Evolutionary conservation across 2,797 vertebrate genomes (phyloP).

Genomic region (Odontamblyopus rebecca): DNA sequence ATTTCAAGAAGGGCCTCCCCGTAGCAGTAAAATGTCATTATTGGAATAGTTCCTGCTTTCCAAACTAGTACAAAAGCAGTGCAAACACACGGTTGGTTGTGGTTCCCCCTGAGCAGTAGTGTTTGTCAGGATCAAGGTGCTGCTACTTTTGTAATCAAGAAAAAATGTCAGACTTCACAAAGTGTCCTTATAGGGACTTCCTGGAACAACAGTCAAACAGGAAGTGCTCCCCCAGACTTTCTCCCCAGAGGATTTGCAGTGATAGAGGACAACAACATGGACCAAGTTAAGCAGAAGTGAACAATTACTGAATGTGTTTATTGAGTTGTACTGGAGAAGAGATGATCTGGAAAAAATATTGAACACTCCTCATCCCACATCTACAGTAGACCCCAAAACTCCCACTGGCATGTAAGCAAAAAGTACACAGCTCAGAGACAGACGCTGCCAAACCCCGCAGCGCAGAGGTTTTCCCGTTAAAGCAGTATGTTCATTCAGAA

Average conservation of each 20-base stretch:
- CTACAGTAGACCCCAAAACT: not conserved
- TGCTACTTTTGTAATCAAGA: constrained; percentile 13
- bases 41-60: too few relatives aligned
- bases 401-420: not conserved
- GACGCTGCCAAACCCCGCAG: not conserved
- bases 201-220: constrained; percentile 43
- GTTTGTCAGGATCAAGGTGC: constrained; percentile 10
- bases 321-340: not conserved
- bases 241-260: constrained; percentile 15
- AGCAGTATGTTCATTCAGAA: too few relatives aligned
- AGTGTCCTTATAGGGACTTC: constrained; percentile 38
- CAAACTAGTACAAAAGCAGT: constrained; percentile 11
- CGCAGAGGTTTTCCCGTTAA: too few relatives aligned
- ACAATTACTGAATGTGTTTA: constrained; percentile 1
- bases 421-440: constrained; percentile 4
- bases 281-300: constrained; percentile 10
- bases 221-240: constrained; percentile 36
- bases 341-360: not conserved
- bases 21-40: too few relatives aligned
- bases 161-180: constrained; percentile 25
- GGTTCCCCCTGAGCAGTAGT: not conserved
- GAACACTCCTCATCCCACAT: constrained; percentile 13
- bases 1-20: too few relatives aligned
- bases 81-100: constrained; percentile 5
- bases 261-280: not conserved